Conservation (phyloP, 2,113 vertebrate species). For the Xiphias gladius region DNA sequence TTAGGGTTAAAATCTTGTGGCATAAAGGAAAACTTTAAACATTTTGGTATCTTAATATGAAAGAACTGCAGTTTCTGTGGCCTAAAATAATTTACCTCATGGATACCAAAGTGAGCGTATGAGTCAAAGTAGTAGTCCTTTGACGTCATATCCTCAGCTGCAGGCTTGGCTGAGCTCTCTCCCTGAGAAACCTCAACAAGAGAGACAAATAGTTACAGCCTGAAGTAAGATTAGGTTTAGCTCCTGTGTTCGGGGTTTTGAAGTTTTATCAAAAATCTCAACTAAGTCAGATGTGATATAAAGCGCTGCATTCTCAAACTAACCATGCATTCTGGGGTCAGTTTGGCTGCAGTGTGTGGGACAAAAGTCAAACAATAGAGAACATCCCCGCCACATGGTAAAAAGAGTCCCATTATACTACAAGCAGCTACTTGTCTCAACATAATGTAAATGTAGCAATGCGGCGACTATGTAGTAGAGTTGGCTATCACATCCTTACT, state of each 20-base stretch:
- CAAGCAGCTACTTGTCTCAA: too few relatives aligned
- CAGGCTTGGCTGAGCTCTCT: slow-evolving; percentile 89
- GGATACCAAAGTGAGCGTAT: slow-evolving; percentile 95
- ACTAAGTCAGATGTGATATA: not conserved
- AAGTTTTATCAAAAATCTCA: not conserved
- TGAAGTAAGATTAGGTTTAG: not conserved
- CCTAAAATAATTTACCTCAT: slow-evolving; percentile 84
- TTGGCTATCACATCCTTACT: too few relatives aligned
- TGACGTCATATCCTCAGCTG: slow-evolving; percentile 95
- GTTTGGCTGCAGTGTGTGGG: too few relatives aligned
- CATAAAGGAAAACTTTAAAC: fast-evolving
- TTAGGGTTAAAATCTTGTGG: not conserved
- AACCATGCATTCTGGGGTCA: too few relatives aligned
- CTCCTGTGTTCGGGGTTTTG: not conserved
- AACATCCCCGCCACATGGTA: too few relatives aligned
- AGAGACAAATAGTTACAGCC: slow-evolving; percentile 44
- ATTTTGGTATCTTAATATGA: not conserved
- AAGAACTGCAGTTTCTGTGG: not conserved
- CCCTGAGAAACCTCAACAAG: slow-evolving; percentile 88
- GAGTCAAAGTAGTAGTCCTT: slow-evolving; percentile 98
- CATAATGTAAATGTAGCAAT: too few relatives aligned
- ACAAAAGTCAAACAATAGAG: too few relatives aligned
- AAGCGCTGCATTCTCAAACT: not conserved
- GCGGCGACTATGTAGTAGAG: too few relatives aligned
- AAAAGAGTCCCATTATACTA: too few relatives aligned